Conservation (phyloP, 2,797 vertebrate species). For the Chromobotia macracanthus region DNA sequence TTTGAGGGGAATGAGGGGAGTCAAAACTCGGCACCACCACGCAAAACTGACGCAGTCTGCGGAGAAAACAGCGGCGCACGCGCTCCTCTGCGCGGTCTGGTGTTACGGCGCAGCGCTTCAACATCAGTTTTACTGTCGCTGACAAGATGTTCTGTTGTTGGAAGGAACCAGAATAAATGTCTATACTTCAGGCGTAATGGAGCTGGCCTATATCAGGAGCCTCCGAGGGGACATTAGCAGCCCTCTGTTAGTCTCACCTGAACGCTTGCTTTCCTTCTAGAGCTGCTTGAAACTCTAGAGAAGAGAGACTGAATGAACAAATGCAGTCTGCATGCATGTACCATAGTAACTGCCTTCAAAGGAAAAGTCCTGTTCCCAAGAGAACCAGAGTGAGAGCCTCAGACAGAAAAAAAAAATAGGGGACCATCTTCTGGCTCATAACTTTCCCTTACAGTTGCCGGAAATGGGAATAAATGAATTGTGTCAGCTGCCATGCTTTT, state of each 20-base stretch:
- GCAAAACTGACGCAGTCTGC: slow-evolving; percentile 44
- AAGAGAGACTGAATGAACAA: slow-evolving; percentile 14
- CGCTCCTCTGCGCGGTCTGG: not conserved
- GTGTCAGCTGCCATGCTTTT: not conserved
- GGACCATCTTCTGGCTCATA: not conserved
- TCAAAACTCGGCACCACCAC: no score
- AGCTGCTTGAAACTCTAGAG: slow-evolving; percentile 31
- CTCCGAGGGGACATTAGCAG: slow-evolving; percentile 32
- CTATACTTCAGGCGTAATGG: slow-evolving; percentile 2
- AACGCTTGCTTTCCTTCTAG: slow-evolving; percentile 18
- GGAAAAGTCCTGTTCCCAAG: not conserved
- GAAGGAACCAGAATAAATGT: slow-evolving; percentile 7
- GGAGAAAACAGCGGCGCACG: slow-evolving; percentile 55
- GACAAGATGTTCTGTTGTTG: not conserved
- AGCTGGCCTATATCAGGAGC: slow-evolving; percentile 27
- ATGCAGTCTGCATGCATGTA: slow-evolving; percentile 20
- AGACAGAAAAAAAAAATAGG: not conserved
- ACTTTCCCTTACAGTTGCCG: not conserved
- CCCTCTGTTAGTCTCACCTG: slow-evolving; percentile 36
- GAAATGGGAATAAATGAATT: not conserved
- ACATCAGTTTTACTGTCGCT: not conserved
- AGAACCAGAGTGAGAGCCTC: not conserved
- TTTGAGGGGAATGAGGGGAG: no score
- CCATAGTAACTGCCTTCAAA: not conserved
- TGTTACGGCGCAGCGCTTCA: not conserved